Evolutionary conservation across 2,797 vertebrate genomes (phyloP), one percentile per base, ranked within the genome.

Genomic region (Anguilla marmorata): DNA sequence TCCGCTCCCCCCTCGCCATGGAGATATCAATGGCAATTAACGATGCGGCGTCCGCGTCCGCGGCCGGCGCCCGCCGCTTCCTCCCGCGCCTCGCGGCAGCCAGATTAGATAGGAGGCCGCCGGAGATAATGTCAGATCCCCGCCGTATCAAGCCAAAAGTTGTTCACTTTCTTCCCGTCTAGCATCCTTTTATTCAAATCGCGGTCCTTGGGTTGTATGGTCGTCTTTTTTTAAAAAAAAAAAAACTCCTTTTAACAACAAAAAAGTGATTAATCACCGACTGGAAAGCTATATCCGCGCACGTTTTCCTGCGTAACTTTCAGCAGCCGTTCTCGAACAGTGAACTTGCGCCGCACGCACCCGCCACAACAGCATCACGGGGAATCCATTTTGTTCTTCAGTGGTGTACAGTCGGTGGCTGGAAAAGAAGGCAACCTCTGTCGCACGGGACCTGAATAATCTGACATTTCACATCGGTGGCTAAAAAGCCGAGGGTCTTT

Each of bases 11-110:
- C 85, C 27, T 91, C 91, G 93, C 92, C 90, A 89, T 91, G 93
- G 94, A 91, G 93, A 96, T 95, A 96, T 96, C 95, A 94, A 94
- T 95, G 95, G 95, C 96, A 96, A 96, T 96, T 96, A 96, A 96
- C 96, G 94, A 95, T 95, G 96, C 94, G 93, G 92, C 87, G 88
- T 93, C 94, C 93, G 92, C 87, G 88, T 93, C 94, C 93, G 90
- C 87, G 84, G 90, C 89, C 94, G 93, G 91, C 60, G 92, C 94
- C 92, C 93, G 91, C 87, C 19, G 37, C 94, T 93, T 95, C 94
- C 94, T 94, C 91, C 92, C 86, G 91, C 93, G 93, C 92, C 93
- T 93, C 92, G 91, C 92, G 92, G 93, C 93, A 93, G 94, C 93
- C 95, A 94, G 94, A 95, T 95, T 93, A 96, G 95, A 95, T 96